Base-by-base conservation (phyloP, 2,888 invertebrate species). In the Agrochola circellaris region DNA sequence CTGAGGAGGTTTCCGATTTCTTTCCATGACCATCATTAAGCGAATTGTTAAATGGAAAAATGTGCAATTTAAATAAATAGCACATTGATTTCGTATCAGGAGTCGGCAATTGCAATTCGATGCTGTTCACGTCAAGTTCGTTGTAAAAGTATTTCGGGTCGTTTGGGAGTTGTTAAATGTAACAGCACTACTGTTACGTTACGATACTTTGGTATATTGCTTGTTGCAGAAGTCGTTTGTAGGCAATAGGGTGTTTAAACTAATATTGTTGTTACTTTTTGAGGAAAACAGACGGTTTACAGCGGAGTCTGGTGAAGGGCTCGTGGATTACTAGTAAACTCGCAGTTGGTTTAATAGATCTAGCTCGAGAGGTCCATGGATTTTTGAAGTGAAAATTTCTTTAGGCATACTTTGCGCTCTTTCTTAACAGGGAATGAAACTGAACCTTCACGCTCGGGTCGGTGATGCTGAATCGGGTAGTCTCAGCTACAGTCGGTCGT, bases 1-100 rank as follows among this genome's bases (percentile, higher is more conserved):
- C 89, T 87, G 89, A 80, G 81, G 82, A 86, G 89, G 85, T 89
- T 82, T 90, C 88, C 88, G 88, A 91, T 92, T 89, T 89, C 77
- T 85, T 87, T 79, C 85, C 69, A 87, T 79, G 82, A 58, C 86
- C 76, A 60, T 86, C 88, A 85, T 86, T 85, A 87, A 74, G 81
- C 58, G 75, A 81, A 88, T 84, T 84, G 77, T 87, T 81, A 81
- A 84, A 81, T 71, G 77, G 67, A 84, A 74, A 82, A 84, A 83
- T 79, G 74, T 82, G 70, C 85, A 85, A 83, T 89, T 87, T 84
- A 75, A 84, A 87, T 84, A 87, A 86, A 89, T 86, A 58, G 81
- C 73, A 75, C 85, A 84, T 81, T 84, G 65, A 73, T 84, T 85
- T 87, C 58, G 81, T 68, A 85, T 80, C 84, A 79, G 30, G 56